Evolutionary conservation across 2,113 vertebrate species (phyloP).

Genomic region (Gymnogyps californianus): DNA sequence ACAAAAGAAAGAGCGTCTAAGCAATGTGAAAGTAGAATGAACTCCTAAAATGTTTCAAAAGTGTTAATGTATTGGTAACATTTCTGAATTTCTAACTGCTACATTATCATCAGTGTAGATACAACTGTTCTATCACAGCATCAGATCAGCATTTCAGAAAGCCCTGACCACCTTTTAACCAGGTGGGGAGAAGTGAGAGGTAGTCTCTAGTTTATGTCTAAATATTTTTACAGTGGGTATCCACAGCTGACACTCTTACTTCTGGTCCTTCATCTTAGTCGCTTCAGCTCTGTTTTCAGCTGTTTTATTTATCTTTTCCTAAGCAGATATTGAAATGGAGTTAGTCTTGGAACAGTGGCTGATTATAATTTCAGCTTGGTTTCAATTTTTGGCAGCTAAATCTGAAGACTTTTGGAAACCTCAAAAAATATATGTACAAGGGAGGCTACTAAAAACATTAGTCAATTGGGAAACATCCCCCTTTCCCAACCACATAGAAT

Average conservation of each 20-base stretch:
- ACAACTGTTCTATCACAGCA: neutral
- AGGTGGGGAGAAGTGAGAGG: neutral
- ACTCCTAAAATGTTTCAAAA: neutral
- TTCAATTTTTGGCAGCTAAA: neutral
- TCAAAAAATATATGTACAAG: neutral
- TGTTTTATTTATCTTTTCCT: neutral
- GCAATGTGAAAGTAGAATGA: neutral
- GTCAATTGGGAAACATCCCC: neutral
- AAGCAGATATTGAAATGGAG: neutral
- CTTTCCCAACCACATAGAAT: neutral
- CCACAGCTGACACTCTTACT: neutral
- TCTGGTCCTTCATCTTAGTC: neutral
- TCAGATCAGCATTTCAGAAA: neutral
- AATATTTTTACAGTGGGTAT: neutral
- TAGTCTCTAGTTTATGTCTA: neutral
- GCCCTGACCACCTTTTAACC: neutral
- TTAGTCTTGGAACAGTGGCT: neutral
- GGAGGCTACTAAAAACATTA: neutral
- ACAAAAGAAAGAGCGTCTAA: neutral
- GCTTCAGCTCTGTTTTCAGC: neutral
- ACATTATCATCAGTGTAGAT: neutral
- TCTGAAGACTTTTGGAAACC: neutral
- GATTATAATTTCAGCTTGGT: neutral
- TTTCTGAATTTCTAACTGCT: neutral
- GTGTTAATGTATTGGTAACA: neutral